Percentiles rank a stretch among this genome's conserved stretches.
Conservation (phyloP, 2,113 vertebrate species). For the Beaufortia kweichowensis region DNA sequence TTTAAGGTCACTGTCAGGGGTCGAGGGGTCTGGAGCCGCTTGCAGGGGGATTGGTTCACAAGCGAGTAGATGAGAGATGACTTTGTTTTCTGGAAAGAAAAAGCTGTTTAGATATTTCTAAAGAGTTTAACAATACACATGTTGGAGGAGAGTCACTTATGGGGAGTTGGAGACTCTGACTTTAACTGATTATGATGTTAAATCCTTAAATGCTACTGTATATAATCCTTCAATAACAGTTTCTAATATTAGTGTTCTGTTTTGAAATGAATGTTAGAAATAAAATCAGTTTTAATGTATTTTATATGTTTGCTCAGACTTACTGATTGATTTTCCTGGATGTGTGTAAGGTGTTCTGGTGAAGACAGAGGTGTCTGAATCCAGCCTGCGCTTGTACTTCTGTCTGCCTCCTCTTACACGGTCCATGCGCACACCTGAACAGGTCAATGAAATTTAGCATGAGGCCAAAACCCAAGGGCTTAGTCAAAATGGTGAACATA, state of each 20-base stretch:
- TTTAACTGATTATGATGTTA: constrained; percentile 9
- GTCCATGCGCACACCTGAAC: constrained; percentile 74
- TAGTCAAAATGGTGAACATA: too few relatives aligned
- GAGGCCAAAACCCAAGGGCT: not conserved
- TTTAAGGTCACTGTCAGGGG: constrained; percentile 67
- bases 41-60: constrained; percentile 69
- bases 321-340: constrained; percentile 56
- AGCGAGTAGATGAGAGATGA: constrained; percentile 72
- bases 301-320: constrained; percentile 1
- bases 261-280: too few relatives aligned
- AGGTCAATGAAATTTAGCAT: not conserved
- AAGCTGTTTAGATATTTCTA: not conserved
- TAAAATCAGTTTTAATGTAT: too few relatives aligned
- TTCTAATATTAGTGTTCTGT: not conserved
- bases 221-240: constrained; percentile 8
- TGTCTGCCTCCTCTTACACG: constrained; percentile 72
- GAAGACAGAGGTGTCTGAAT: constrained; percentile 50
- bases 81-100: constrained; percentile 69
- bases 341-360: constrained; percentile 47
- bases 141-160: not conserved
- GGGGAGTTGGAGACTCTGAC: too few relatives aligned
- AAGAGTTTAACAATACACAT: not conserved
- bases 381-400: constrained; percentile 74
- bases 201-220: not conserved
- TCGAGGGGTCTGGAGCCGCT: constrained; percentile 69